Conservation (phyloP, 2,888 invertebrate species). For the Pachymerium ferrugineum region DNA sequence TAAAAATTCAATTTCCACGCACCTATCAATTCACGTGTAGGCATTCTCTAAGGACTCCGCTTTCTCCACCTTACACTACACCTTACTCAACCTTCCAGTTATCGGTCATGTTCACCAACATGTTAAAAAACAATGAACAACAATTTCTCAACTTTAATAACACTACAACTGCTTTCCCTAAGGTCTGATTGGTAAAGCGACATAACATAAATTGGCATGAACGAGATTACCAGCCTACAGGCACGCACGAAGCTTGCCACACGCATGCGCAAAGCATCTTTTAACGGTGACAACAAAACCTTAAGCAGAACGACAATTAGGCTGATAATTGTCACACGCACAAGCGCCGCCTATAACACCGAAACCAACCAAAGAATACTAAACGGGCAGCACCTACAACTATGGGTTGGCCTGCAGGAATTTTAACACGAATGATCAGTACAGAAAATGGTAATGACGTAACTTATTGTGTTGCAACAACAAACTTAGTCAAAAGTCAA, state of each 20-base stretch:
- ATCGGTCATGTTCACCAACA: too few species aligned
- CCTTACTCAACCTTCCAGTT: too few species aligned
- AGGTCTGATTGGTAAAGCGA: neutral
- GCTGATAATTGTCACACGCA: slow-evolving; percentile 11
- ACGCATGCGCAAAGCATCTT: neutral
- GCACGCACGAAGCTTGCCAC: neutral
- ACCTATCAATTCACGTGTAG: slow-evolving; percentile 9
- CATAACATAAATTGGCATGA: neutral
- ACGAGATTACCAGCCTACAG: slow-evolving; percentile 8
- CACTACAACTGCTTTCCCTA: neutral
- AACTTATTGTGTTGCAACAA: neutral
- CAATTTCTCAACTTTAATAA: slow-evolving; percentile 15
- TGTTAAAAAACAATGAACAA: neutral
- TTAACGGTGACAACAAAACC: neutral
- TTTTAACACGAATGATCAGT: too few species aligned
- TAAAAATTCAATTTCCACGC: slow-evolving; percentile 25
- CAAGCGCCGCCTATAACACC: neutral
- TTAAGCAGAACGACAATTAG: neutral
- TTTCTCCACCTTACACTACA: too few species aligned
- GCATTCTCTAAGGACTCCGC: neutral
- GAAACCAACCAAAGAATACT: neutral
- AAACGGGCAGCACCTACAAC: too few species aligned
- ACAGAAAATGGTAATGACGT: neutral
- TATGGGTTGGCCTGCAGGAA: too few species aligned
- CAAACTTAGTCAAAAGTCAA: neutral